Percentiles rank a stretch among this genome's conserved stretches.
phyloP scores from a whole-genome alignment of 2,113 vertebrate genomes.

The Carollia perspicillata region DNA sequence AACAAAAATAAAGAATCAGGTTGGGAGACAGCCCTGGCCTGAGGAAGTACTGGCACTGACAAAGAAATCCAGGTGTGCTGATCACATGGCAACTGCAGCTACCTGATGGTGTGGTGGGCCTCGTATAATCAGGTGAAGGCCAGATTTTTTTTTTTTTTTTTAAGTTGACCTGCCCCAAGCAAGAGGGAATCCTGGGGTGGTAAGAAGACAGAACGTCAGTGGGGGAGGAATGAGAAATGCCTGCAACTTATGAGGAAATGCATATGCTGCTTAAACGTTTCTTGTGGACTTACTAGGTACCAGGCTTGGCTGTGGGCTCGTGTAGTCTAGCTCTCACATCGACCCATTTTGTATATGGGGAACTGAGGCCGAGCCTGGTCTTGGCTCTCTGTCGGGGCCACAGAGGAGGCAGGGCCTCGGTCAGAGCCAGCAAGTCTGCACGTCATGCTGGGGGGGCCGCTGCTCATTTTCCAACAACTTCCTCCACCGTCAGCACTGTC shows the following conservation, averaged over 20 bases:
- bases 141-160: too few relatives aligned
- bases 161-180: not conserved
- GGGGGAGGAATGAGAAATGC: not conserved
- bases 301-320: rapidly evolving
- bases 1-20: not conserved
- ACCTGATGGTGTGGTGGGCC: not conserved
- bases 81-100: not conserved
- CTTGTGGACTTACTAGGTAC: rapidly evolving
- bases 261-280: rapidly evolving
- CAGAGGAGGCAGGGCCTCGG: rapidly evolving
- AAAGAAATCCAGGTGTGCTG: rapidly evolving
- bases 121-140: too few relatives aligned
- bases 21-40: rapidly evolving
- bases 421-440: too few relatives aligned
- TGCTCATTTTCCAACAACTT: not conserved
- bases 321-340: not conserved
- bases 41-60: not conserved
- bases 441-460: rapidly evolving
- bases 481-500: rapidly evolving
- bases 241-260: rapidly evolving
- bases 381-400: not conserved
- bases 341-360: not conserved
- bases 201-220: not conserved
- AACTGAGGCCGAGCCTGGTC: not conserved
- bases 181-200: not conserved